Base-by-base conservation (phyloP, 2,888 invertebrate genomes). In the Cephus nigrinus region DNA sequence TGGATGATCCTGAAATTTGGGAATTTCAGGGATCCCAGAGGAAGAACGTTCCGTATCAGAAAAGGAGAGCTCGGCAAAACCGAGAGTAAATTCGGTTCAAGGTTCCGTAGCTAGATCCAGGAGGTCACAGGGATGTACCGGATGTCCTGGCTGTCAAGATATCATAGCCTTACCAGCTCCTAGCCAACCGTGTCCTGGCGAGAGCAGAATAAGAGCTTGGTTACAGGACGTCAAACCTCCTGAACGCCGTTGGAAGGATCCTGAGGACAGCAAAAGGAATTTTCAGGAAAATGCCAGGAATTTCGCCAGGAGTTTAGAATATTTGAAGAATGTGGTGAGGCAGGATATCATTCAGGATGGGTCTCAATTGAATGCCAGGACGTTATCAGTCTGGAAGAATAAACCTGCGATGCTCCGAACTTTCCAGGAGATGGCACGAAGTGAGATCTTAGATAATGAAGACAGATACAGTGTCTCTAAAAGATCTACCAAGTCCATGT, bases 11-110 rank as follows among this genome's bases (percentile, higher is more conserved):
- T 9, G 23, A 23, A 55, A 55, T 23, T 23, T 55, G 9, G 1
- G 23, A 55, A 71, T 23, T 72, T 9, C 79, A 90, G 91, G 95
- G 87, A 97, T 97, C 86, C 96, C 96, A 0, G 97, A 97, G 92
- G 97, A 97, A 92, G 95, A 55, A 2, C 55, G 5, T 55, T 55
- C 55, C 23, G 23, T 55, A 9, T 55, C 55, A 23, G 55, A 55
- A 55, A 55, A 95, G 84, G 92, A 92, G 11, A 92, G 91, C 78
- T 84, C 85, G 31, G 89, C 34, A 15, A n/a, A 69, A 12, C 76
- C 55, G 0, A 79, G 84, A 0, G 77, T 82, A 4, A 83, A 75
- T 32, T 89, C 87, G 32, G 80, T 82, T 2, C 86, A 84, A 36
- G 85, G 82, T 0, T 88, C 86, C 9, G 76, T 82, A 1, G 77